Conservation (phyloP, 2,113 vertebrate genomes). For the Indicator indicator region DNA sequence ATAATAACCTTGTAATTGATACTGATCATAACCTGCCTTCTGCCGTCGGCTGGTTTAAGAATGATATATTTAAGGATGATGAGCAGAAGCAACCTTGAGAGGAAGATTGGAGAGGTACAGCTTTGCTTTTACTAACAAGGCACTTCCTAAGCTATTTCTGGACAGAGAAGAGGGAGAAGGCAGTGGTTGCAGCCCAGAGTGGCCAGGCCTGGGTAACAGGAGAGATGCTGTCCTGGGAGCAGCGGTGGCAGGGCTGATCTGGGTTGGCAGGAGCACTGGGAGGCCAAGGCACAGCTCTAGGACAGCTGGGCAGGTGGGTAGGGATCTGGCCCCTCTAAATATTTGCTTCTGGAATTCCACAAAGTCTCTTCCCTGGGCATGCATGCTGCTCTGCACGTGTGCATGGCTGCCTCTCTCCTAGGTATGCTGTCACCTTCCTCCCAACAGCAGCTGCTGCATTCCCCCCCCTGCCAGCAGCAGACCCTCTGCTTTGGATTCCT, state of each 20-base stretch:
- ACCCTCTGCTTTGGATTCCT: background rate
- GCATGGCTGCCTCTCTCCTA: background rate
- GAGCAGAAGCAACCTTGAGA: background rate
- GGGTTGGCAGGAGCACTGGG: background rate
- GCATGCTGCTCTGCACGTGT: background rate
- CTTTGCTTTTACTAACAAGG: background rate
- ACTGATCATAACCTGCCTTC: background rate
- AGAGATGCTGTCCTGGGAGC: rapidly evolving
- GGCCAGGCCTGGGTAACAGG: background rate
- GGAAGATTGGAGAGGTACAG: background rate
- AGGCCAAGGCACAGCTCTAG: background rate
- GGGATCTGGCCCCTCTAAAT: background rate
- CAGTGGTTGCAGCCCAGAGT: background rate
- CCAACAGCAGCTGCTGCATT: background rate
- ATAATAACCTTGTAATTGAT: no score
- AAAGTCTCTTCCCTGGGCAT: background rate
- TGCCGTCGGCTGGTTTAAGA: background rate
- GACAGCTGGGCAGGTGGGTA: background rate
- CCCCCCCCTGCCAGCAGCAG: background rate
- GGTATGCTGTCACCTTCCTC: background rate
- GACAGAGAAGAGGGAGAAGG: background rate
- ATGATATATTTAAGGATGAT: background rate
- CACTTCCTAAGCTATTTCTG: background rate
- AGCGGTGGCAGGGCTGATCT: rapidly evolving
- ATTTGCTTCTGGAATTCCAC: slow-evolving; percentile 11